These are phyloP conservation scores for Rotaria macrura DNA, from an alignment of 2,888 invertebrate genomes.

Conservation along the genomic window DNA sequence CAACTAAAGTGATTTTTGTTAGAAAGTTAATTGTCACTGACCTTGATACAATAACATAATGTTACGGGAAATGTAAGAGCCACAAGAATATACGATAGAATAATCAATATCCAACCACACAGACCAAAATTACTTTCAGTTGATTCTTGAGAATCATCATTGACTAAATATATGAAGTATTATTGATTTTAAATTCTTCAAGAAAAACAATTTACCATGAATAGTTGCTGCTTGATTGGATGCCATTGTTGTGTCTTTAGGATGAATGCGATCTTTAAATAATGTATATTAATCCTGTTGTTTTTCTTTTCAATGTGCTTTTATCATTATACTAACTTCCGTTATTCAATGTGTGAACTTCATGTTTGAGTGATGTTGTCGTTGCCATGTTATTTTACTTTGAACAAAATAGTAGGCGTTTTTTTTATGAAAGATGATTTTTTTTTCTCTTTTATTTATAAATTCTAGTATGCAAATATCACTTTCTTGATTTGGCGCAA, in stretches of 20 bases:
- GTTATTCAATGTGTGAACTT: not conserved
- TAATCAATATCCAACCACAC: constrained; percentile 18
- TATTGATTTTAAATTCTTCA: not conserved
- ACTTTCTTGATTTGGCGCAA: no score
- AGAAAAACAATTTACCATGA: not conserved
- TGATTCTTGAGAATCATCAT: not conserved
- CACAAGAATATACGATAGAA: constrained; percentile 1
- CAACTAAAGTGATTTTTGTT: no score
- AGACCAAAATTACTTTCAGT: not conserved
- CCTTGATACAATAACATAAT: constrained; percentile 17
- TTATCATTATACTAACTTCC: not conserved
- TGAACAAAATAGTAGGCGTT: no score
- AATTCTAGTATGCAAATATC: no score
- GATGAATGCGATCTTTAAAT: not conserved
- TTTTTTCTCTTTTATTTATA: no score
- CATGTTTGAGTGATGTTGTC: not conserved
- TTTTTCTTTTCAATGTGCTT: not conserved
- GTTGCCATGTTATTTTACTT: not conserved
- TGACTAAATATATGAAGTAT: not conserved
- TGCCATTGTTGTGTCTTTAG: not conserved
- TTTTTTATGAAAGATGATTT: no score
- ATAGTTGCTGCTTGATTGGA: not conserved
- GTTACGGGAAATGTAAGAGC: constrained; percentile 26
- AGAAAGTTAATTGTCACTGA: not conserved
- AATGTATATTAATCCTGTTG: not conserved